Base-by-base conservation (phyloP, 2,797 vertebrate species). In the Choloepus didactylus region DNA sequence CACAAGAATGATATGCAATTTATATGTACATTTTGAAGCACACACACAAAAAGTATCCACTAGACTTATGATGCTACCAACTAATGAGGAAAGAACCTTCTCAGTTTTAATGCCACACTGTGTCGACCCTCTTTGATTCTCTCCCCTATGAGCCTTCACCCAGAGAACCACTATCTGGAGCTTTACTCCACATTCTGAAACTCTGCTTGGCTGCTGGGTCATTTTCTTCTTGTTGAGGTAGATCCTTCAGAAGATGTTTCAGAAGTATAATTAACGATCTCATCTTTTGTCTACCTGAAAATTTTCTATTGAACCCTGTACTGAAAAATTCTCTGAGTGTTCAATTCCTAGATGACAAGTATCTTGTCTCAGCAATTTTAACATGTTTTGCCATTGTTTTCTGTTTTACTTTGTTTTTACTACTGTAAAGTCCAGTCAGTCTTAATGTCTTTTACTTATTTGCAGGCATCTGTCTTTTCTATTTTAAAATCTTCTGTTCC, bases 61-160 rank as follows among this genome's bases (percentile, higher is more conserved):
- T 41, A 60, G 76, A 54, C 44, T 6, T 29, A 56, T 19, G 54
- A 19, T 18, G 19, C 54, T 56, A 21, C 3, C 54, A 56, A 2
- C 54, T 56, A 56, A 56, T 19, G 9, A 84, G 60, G 62, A 94
- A 44, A 85, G 8, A 46, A 10, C 6, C 16, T 64, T 56, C 16
- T 35, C 23, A 25, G 1, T 85, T 23, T 85, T 46, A n/a, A 38
- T 79, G 21, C 51, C 41, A 41, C 51, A 49, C 10, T 3, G 3
- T n/a, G 3, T 35, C 16, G 83, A 38, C 10, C 14, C 19, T 69
- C n/a, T 19, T 5, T 31, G 2, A 19, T 29, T 16, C 54, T 60
- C 9, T 15, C n/a, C 6, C 16, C 6, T 27, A 5, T 5, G 14
- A 0, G 0, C 64, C 23, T 62, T 9, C 6, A 51, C 31, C 35